Conservation (phyloP, 2,888 invertebrate species). For the Hymenopus coronatus region DNA sequence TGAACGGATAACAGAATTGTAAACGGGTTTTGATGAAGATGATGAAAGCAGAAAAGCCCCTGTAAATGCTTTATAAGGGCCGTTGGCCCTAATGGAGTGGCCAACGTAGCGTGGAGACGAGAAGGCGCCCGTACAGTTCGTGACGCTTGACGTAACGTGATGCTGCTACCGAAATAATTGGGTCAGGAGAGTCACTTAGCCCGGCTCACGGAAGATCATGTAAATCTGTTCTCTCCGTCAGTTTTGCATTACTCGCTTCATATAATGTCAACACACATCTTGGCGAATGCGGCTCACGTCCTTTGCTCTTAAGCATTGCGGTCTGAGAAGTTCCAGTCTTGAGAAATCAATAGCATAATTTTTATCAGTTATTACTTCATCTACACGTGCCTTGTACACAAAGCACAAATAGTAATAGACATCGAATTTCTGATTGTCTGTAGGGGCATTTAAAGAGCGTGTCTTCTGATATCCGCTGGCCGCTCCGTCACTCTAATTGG, state of each 20-base stretch:
- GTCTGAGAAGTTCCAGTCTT: no score
- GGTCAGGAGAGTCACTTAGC: neutral
- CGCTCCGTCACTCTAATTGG: no score
- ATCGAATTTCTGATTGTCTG: no score
- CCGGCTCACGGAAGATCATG: neutral
- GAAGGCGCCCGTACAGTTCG: constrained; percentile 1
- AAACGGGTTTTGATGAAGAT: neutral
- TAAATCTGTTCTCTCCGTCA: neutral
- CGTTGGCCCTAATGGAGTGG: neutral
- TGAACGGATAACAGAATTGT: no score
- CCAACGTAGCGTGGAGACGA: neutral
- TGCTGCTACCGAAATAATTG: neutral
- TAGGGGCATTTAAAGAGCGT: no score
- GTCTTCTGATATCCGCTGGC: no score
- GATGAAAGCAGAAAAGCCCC: neutral
- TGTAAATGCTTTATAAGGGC: neutral
- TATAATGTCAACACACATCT: neutral
- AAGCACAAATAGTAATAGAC: no score
- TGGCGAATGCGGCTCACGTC: no score
- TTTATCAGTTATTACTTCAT: no score
- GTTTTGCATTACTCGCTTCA: neutral
- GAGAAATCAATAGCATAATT: no score
- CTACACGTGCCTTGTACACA: no score
- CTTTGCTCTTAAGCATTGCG: no score
- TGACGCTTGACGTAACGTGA: constrained; percentile 9